These are phyloP conservation scores for Drosophila sproati DNA, from an alignment of 1,140 invertebrate genomes.

Conservation along the genomic window DNA sequence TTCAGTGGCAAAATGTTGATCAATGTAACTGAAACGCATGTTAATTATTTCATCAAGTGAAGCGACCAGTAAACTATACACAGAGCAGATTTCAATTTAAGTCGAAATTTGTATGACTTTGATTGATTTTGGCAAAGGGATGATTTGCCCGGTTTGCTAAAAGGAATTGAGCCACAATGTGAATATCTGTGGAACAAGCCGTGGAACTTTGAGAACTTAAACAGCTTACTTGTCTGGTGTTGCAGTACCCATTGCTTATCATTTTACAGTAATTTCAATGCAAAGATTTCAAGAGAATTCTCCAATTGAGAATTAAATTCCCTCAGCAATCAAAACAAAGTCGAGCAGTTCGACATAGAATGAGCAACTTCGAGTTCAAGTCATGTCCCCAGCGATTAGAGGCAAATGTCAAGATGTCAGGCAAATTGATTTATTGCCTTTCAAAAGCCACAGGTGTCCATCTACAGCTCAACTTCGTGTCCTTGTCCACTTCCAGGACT, in stretches of 20 bases:
- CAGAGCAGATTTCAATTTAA: background rate
- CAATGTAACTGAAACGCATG: slow-evolving; percentile 24
- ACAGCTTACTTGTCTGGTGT: background rate
- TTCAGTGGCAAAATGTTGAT: slow-evolving; percentile 30
- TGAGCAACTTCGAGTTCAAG: slow-evolving; percentile 23
- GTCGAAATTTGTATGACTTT: slow-evolving; percentile 26
- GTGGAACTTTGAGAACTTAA: slow-evolving; percentile 10
- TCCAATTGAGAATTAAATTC: background rate
- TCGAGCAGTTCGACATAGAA: background rate
- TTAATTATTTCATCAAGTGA: slow-evolving; percentile 15
- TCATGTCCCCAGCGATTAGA: slow-evolving; percentile 38
- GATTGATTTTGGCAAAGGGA: slow-evolving; percentile 45
- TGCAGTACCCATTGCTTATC: background rate
- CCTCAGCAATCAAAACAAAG: background rate
- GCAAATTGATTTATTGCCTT: slow-evolving; percentile 53
- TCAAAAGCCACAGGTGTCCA: slow-evolving; percentile 56
- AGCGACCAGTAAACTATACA: background rate
- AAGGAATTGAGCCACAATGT: background rate
- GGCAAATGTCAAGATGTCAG: slow-evolving; percentile 44
- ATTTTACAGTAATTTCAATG: background rate
- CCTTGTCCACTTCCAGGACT: slow-evolving; percentile 25
- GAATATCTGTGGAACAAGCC: background rate
- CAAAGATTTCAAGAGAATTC: background rate
- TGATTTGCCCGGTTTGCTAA: slow-evolving; percentile 20
- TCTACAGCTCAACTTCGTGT: slow-evolving; percentile 16